Conservation (phyloP, 2,888 invertebrate species). For the Eristalinus aeneus region DNA sequence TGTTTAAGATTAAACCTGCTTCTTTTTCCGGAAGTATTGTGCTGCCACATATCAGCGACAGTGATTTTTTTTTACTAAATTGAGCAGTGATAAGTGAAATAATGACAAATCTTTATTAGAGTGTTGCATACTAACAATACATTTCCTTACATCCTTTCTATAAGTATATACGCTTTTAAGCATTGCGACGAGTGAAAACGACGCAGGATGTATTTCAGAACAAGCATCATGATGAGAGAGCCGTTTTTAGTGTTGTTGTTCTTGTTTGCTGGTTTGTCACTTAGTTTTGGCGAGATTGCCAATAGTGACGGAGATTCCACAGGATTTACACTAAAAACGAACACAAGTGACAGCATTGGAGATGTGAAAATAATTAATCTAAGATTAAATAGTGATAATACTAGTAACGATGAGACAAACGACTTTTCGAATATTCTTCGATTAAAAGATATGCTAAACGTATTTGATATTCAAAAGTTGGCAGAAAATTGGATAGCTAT, state of each 20-base stretch:
- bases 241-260: background rate
- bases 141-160: background rate
- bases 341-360: constrained; percentile 31
- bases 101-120: background rate
- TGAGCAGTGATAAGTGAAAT: constrained; percentile 5
- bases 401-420: constrained; percentile 30
- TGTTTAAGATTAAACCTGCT: constrained; percentile 1
- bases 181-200: background rate
- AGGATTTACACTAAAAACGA: constrained; percentile 8
- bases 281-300: constrained; percentile 26
- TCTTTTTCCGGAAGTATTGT: constrained; percentile 27
- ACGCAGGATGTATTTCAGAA: background rate
- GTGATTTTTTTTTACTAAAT: background rate
- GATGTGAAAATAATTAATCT: constrained; percentile 35
- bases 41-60: constrained; percentile 12
- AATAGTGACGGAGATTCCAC: constrained; percentile 24
- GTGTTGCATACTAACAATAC: background rate
- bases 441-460: constrained; percentile 77
- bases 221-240: background rate
- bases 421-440: constrained; percentile 76
- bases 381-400: constrained; percentile 36
- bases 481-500: constrained; percentile 76
- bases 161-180: background rate
- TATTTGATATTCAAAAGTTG: constrained; percentile 78
- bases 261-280: background rate